Base-by-base conservation (phyloP, 2,797 vertebrate species). In the Pelodytes ibericus region DNA sequence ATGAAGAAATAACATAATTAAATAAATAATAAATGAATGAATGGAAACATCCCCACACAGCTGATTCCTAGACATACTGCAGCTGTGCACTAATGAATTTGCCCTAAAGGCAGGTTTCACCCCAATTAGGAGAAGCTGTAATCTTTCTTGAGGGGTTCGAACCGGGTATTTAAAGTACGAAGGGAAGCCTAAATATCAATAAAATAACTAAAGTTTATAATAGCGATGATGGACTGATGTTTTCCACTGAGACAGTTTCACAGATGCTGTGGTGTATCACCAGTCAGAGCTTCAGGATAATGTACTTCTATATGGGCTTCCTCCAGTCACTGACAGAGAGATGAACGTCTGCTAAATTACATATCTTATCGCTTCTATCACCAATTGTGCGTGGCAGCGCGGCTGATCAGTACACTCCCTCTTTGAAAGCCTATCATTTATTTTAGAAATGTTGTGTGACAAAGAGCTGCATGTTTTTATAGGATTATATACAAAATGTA, bases 91-190 rank as follows among this genome's bases (percentile, higher is more conserved):
- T 27, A 66, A 39, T 59, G 61, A 49, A 72, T 72, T 60, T 77
- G 27, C 68, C 75, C 53, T 66, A 20, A 65, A 77, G 75, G 69
- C 75, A 77, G 68, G 75, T 77, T 77, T 77, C 75, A 72, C 75
- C 75, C 53, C 56, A 60, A 72, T 77, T 77, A 77, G 53, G 39
- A 44, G 65, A 66, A 47, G 30, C 68, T 77, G 26, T 77, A 59
- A 77, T 77, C 53, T 77, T 71, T 66, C 27, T 77, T 71, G 39
- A 72, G 75, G 69, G 29, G 49, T 59, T 59, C n/a, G 44, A 60
- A 71, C 44, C 22, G 16, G 64, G 51, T 47, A 71, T 33, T 64
- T 59, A 77, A 59, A 72, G 33, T 77, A 66, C 22, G 69, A 72
- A 20, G 33, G 26, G 59, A 60, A 36, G 61, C 29, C 62, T 22